These are phyloP conservation scores for Lapara coniferarum DNA, from an alignment of 2,888 invertebrate species.

Conservation along the genomic window DNA sequence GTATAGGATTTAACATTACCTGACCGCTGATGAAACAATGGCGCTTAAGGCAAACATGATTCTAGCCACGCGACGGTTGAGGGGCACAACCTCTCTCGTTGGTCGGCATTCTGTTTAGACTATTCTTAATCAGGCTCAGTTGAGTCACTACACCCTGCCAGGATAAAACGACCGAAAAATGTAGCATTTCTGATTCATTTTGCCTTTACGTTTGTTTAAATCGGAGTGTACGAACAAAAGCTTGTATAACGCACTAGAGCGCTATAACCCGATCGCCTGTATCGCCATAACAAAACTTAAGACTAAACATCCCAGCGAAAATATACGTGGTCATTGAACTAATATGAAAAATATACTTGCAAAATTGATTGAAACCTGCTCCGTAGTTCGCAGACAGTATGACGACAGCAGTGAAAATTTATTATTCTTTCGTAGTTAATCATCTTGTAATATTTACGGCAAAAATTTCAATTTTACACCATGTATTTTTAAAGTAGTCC, in stretches of 20 bases:
- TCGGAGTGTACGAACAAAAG: constrained; percentile 7
- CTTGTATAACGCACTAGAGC: neutral
- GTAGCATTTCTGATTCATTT: neutral
- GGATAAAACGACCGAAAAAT: neutral
- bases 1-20: too few relatives aligned
- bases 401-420: neutral
- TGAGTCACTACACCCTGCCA: too few relatives aligned
- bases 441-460: too few relatives aligned
- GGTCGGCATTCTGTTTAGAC: too few relatives aligned
- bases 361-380: constrained; percentile 7
- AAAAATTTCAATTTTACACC: too few relatives aligned
- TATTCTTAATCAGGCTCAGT: too few relatives aligned
- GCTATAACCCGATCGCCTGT: constrained; percentile 6
- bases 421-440: neutral
- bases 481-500: too few relatives aligned
- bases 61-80: too few relatives aligned
- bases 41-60: too few relatives aligned
- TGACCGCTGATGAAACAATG: too few relatives aligned
- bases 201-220: constrained; percentile 3
- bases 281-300: constrained; percentile 29
- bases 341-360: neutral
- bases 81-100: too few relatives aligned
- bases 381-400: constrained; percentile 1
- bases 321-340: constrained; percentile 9
- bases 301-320: constrained; percentile 1